Evolutionary conservation across 1,140 invertebrate species (phyloP).

Genomic region (Zaprionus vittiger): DNA sequence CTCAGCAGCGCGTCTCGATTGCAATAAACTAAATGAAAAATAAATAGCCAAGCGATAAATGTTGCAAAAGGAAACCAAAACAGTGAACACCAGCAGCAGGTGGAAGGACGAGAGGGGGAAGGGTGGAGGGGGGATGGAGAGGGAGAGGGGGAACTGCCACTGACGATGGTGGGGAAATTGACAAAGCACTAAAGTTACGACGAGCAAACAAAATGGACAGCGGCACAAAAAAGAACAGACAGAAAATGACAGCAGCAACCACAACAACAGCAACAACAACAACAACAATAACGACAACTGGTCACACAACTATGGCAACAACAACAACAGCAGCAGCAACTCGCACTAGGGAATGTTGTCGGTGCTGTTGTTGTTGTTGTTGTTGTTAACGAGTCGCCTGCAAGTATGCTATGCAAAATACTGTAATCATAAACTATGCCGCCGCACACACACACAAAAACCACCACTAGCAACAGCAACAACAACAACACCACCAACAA

Average conservation of each 20-base stretch:
- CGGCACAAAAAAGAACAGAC: slow-evolving; percentile 48
- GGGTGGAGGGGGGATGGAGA: not conserved
- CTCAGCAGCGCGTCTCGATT: slow-evolving; percentile 52
- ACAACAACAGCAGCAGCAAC: not conserved
- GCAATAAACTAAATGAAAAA: slow-evolving; percentile 79
- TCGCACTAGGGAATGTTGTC: not conserved
- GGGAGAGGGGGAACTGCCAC: slow-evolving; percentile 10
- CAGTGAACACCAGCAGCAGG: not conserved
- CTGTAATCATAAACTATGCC: slow-evolving; percentile 66
- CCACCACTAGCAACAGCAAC: not conserved
- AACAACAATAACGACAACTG: not conserved
- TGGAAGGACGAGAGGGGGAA: not conserved
- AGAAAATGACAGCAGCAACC: slow-evolving; percentile 31
- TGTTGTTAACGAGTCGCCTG: slow-evolving; percentile 45
- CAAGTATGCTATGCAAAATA: slow-evolving; percentile 68
- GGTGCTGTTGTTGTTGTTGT: slow-evolving; percentile 21
- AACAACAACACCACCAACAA: not conserved
- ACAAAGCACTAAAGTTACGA: slow-evolving; percentile 37
- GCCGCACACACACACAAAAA: slow-evolving; percentile 14
- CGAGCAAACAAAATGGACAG: slow-evolving; percentile 42
- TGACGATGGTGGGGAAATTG: slow-evolving; percentile 37
- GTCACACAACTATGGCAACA: not conserved
- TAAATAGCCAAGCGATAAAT: slow-evolving; percentile 63
- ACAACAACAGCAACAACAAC: slow-evolving; percentile 21
- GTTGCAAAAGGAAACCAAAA: slow-evolving; percentile 11